These are phyloP conservation scores for Rhinoderma darwinii DNA, from an alignment of 2,113 vertebrate species.

Conservation along the genomic window DNA sequence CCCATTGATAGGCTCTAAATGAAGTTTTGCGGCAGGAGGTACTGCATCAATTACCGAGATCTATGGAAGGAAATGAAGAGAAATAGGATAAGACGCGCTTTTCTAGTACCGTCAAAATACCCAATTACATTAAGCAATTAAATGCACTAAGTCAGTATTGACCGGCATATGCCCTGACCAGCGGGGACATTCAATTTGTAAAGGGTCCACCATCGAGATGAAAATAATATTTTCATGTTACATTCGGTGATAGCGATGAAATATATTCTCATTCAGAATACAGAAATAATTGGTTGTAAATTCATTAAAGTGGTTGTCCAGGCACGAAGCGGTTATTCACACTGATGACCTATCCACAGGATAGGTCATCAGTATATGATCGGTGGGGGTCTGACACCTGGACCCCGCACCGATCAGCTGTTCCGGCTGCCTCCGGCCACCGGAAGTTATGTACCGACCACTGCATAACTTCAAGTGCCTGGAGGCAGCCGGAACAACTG, in stretches of 20 bases:
- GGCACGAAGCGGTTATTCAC: no score
- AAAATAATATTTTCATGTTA: neutral
- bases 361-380: neutral
- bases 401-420: no score
- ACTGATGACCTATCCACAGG: no score
- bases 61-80: constrained; percentile 44
- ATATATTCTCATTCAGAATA: neutral
- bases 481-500: no score
- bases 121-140: constrained; percentile 26
- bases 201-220: neutral
- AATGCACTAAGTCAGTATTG: neutral
- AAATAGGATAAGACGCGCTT: neutral
- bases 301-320: no score
- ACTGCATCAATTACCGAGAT: constrained; percentile 43
- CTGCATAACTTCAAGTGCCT: no score
- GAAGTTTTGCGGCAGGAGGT: constrained; percentile 25
- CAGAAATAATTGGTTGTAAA: neutral
- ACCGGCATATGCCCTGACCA: neutral
- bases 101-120: constrained; percentile 4
- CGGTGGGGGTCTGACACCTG: no score
- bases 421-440: no score
- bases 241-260: neutral
- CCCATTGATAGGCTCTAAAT: constrained; percentile 11
- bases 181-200: neutral
- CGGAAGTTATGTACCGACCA: no score